Conservation (phyloP, 2,113 vertebrate species). For the Oreotrochilus melanogaster region DNA sequence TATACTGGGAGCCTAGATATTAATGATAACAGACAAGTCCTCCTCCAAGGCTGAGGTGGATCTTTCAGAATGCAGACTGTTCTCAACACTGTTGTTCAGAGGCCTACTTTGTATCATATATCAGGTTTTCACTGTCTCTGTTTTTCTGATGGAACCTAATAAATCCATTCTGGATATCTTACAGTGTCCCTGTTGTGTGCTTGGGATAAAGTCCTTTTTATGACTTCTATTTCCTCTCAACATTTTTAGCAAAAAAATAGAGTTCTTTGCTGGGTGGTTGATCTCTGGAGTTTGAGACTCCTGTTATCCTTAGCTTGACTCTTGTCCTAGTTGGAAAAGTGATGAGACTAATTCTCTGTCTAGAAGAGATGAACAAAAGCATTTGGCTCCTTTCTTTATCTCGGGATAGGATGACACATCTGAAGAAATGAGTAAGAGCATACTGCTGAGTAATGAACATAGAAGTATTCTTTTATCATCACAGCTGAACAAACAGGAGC, state of each 20-base stretch:
- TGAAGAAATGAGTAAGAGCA: background rate
- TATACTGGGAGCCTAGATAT: background rate
- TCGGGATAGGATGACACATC: background rate
- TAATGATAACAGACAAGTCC: background rate
- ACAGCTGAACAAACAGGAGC: constrained; percentile 9
- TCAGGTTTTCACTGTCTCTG: background rate
- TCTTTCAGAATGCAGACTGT: background rate
- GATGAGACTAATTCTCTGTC: background rate
- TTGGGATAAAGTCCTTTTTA: background rate
- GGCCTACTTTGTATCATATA: background rate
- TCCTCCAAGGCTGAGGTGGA: background rate
- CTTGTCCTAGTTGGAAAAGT: background rate
- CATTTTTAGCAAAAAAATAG: background rate
- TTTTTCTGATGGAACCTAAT: background rate
- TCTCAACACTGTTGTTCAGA: background rate
- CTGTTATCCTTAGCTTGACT: background rate
- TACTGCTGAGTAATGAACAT: background rate
- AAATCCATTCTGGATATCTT: background rate
- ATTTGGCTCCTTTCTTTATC: background rate
- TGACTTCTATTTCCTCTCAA: background rate
- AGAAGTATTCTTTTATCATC: background rate
- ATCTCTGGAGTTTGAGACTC: background rate
- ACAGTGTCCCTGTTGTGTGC: background rate
- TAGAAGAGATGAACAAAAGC: background rate
- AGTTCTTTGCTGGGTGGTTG: background rate